Base-by-base conservation (phyloP, 2,888 invertebrate genomes). In the Lycaena phlaeas region DNA sequence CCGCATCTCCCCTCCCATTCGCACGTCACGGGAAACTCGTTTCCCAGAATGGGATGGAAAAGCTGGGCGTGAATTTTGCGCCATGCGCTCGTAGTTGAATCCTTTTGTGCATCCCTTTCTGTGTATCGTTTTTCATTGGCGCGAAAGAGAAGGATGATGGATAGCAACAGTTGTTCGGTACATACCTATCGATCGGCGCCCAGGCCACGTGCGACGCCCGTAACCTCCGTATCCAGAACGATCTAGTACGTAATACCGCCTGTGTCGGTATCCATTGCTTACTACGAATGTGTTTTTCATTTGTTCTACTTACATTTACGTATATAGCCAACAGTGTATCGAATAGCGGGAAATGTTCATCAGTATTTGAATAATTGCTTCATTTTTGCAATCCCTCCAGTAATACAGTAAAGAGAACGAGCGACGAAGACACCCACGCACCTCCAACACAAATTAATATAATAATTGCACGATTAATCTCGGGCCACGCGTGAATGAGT, bases 91-190 rank as follows among this genome's bases (percentile, higher is more conserved):
- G 67, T 64, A 61, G 54, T 51, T 55, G 54, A 66, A 64, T 69
- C 69, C 71, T 75, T 65, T 56, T 46, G 50, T 56, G 57, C 43
- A 36, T 72, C 64, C 60, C 66, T 27, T 41, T 59, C 48, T 10
- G 31, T 14, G 44, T 43, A 38, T 26, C 28, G 37, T 42, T 45
- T 26, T 28, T 7, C 7, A 9, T 27, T 34, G 14, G 62, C 38
- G 51, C n/a, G 59, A 69, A 45, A 37, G 61, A 56, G 67, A 68
- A 10, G 50, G 51, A 11, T 14, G 56, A 56, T 55, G 56, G 50
- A 61, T 73, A 74, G 81, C 81, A 82, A 82, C 81, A 82, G 81
- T 81, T 81, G 79, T 72, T 71, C 77, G 46, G 50, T 61, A 65
- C 64, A 68, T 63, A 63, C 46, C 58, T 77, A 79, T 79, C 78